Base-by-base conservation (phyloP, 2,797 vertebrate species). In the Erpetoichthys calabaricus region DNA sequence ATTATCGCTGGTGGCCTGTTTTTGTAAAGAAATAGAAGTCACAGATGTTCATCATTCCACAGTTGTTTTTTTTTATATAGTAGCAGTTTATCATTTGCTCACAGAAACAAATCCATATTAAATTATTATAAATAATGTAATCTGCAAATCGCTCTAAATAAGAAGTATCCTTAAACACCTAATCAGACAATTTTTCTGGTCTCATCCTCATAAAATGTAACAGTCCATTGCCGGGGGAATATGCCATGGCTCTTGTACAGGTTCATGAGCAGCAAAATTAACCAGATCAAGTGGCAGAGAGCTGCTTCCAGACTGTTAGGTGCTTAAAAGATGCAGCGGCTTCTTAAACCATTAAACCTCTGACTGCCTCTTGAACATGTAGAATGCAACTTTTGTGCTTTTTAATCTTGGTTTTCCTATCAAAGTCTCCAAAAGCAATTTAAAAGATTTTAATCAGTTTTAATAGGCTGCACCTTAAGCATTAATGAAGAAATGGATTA, bases 381-480 rank as follows among this genome's bases (percentile, higher is more conserved):
- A 45, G 55, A 62, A 60, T 60, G 62, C 51, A 4, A 43, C 64
- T 70, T 69, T 66, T 69, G 63, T 56, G 45, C 25, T 67, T 64
- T 69, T 60, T 66, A 70, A 76, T 64, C 54, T 64, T 5, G 3
- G 54, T 5, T 47, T 56, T 71, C 74, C 70, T 61, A 70, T 79
- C 72, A 72, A 72, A 80, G 73, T 70, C 64, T 5, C 57, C 45
- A 43, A 6, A 68, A 65, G 72, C 73, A 72, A 74, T 78, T 68
- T 64, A 69, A 67, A 70, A 68, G 72, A 80, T 80, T 79, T 63
- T 64, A 72, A 78, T 80, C 67, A 62, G 62, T 76, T 75, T 68
- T 70, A 73, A 76, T 67, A 68, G 75, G 65, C 65, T 70, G 65
- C 69, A 70, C 66, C 68, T 73, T 74, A 68, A 65, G 63, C 70